A percentile compares a stretch with the other conserved stretches of the same genome.
Conservation (phyloP, 2,113 vertebrate genomes). For the Microtus richardsoni region DNA sequence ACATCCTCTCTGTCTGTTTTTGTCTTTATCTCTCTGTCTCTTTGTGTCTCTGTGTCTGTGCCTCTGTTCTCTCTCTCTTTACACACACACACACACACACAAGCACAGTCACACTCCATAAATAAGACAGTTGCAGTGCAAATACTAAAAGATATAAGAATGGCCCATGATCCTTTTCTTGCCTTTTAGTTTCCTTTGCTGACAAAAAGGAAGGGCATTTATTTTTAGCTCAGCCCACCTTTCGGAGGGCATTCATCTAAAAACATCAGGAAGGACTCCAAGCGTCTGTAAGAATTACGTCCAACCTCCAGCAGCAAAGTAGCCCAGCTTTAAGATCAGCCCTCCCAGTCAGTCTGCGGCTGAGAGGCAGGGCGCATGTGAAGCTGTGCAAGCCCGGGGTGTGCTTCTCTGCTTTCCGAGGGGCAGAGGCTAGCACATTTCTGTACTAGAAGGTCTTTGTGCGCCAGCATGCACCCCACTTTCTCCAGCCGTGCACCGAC, state of each 20-base stretch:
- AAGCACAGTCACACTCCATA: not conserved
- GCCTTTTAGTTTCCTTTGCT: conserved; percentile 23
- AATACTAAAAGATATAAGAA: conserved; percentile 3
- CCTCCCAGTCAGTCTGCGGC: not conserved
- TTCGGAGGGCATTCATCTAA: conserved; percentile 13
- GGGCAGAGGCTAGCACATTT: no score
- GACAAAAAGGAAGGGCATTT: conserved; percentile 54
- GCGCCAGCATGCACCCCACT: fast-evolving
- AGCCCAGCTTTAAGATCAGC: not conserved
- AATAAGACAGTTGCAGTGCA: not conserved
- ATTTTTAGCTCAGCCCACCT: conserved; percentile 33
- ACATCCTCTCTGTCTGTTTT: not conserved
- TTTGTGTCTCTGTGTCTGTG: not conserved
- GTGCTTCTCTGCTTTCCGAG: not conserved
- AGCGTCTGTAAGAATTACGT: not conserved
- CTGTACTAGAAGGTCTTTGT: not conserved
- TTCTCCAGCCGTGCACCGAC: not conserved
- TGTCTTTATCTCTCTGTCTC: not conserved
- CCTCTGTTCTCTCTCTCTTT: not conserved
- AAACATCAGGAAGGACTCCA: conserved; percentile 28
- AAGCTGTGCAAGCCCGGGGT: not conserved
- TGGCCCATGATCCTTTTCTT: conserved; percentile 34
- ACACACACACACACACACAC: not conserved
- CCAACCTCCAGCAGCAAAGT: not conserved
- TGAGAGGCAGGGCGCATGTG: fast-evolving